A percentile compares a stretch with the other conserved stretches of the same genome.
phyloP scores from a whole-genome alignment of 2,888 invertebrate species.

The Corbicula japonica region DNA sequence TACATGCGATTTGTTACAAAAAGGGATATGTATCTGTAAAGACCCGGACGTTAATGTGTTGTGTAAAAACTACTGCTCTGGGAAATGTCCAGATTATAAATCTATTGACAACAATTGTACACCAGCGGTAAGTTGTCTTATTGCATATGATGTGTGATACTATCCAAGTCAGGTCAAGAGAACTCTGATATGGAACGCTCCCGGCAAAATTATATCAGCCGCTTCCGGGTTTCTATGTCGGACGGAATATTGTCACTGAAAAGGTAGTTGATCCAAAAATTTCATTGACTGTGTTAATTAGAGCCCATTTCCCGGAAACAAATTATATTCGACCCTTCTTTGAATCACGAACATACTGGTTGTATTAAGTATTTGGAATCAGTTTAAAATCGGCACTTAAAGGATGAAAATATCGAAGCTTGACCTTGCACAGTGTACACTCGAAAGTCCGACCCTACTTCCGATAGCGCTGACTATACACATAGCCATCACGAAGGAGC shows the following conservation, averaged over 20 bases:
- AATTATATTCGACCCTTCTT: no score
- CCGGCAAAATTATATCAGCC: neutral
- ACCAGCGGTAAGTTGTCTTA: conserved; percentile 21
- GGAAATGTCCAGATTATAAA: conserved; percentile 14
- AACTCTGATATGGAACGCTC: no score
- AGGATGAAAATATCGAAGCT: no score
- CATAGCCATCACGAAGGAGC: no score
- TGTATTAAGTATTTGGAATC: no score
- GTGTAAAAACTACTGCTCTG: conserved; percentile 36
- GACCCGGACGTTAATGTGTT: conserved; percentile 18
- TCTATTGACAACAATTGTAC: conserved; percentile 6
- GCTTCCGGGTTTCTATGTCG: neutral
- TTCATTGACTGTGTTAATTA: neutral
- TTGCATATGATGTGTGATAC: no score
- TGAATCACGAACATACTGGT: no score
- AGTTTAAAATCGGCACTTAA: no score
- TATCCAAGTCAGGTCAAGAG: no score
- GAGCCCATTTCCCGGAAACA: neutral
- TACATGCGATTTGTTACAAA: conserved; percentile 31
- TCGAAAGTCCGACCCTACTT: no score
- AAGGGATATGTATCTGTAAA: conserved; percentile 47
- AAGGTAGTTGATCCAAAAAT: neutral
- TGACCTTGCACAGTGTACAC: no score
- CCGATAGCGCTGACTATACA: no score
- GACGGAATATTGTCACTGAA: neutral